These are phyloP conservation scores for Hylaea fasciaria DNA, from an alignment of 2,888 invertebrate species.

Conservation along the genomic window DNA sequence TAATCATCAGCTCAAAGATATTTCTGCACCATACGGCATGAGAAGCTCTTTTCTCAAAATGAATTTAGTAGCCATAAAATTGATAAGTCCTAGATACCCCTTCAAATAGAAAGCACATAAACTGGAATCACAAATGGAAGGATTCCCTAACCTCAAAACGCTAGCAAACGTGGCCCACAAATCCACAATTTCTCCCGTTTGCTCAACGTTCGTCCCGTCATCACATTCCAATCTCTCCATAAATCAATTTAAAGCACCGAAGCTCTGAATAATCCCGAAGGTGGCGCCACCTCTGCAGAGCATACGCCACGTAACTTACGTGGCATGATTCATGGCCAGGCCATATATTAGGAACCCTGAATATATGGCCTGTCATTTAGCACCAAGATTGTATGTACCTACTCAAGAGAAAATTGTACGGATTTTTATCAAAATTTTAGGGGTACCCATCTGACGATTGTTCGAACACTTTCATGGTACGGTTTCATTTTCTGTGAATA, in stretches of 20 bases:
- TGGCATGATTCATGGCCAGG: slow-evolving; percentile 41
- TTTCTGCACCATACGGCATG: too few relatives aligned
- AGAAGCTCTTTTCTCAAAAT: too few relatives aligned
- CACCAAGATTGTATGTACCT: slow-evolving; percentile 26
- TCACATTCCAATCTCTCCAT: slow-evolving; percentile 43
- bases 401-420: slow-evolving; percentile 21
- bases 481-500: neutral
- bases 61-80: too few relatives aligned
- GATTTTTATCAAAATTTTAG: slow-evolving; percentile 1
- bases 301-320: slow-evolving; percentile 32
- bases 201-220: slow-evolving; percentile 32
- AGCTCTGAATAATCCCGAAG: slow-evolving; percentile 42
- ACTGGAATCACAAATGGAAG: too few relatives aligned
- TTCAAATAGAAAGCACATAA: too few relatives aligned
- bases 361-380: slow-evolving; percentile 45
- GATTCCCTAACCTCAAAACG: neutral
- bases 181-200: slow-evolving; percentile 24
- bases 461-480: slow-evolving; percentile 2
- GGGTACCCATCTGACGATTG: slow-evolving; percentile 7
- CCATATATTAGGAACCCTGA: slow-evolving; percentile 40
- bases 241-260: slow-evolving; percentile 46
- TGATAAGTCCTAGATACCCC: too few relatives aligned
- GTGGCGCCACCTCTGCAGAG: slow-evolving; percentile 27
- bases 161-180: slow-evolving; percentile 14
- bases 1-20: too few relatives aligned